Percentiles rank a stretch among this genome's conserved stretches.
Evolutionary conservation across 2,113 vertebrate species (phyloP).

Genomic region (Crotalus tigris): DNA sequence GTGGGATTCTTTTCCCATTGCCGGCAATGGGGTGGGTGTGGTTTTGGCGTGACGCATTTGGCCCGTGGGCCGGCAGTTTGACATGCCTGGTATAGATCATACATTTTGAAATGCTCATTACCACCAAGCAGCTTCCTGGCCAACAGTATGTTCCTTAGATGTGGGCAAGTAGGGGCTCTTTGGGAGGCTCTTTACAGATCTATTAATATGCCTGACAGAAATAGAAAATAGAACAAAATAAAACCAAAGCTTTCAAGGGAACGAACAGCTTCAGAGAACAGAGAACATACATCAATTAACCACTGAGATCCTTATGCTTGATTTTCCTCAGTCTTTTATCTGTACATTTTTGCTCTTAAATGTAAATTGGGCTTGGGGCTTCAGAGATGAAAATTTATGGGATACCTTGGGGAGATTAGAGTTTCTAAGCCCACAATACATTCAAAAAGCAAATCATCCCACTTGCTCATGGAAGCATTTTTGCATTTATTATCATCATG

Average conservation of each 20-base stretch:
- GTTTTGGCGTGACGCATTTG: no score
- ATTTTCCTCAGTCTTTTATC: constrained; percentile 63
- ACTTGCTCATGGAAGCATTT: constrained; percentile 65
- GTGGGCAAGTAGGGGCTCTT: neutral
- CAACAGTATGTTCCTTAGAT: neutral
- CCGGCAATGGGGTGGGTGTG: no score
- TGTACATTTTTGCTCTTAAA: constrained; percentile 61
- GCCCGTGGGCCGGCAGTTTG: no score
- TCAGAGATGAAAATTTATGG: constrained; percentile 48
- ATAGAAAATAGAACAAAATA: constrained; percentile 10
- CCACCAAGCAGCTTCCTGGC: neutral
- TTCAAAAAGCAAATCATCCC: constrained; percentile 59
- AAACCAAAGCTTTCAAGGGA: constrained; percentile 51
- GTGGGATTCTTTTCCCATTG: no score
- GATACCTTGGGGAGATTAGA: constrained; percentile 38
- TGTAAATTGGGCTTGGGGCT: constrained; percentile 42
- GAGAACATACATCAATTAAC: constrained; percentile 56
- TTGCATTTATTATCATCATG: neutral
- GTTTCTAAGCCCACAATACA: constrained; percentile 44
- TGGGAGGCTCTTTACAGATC: neutral
- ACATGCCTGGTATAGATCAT: neutral
- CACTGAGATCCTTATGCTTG: constrained; percentile 45
- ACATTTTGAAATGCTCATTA: neutral
- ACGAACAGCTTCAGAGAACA: constrained; percentile 36
- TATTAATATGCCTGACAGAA: neutral